phyloP scores from a whole-genome alignment of 2,797 vertebrate species.

The Petrocephalus schoutedeni region DNA sequence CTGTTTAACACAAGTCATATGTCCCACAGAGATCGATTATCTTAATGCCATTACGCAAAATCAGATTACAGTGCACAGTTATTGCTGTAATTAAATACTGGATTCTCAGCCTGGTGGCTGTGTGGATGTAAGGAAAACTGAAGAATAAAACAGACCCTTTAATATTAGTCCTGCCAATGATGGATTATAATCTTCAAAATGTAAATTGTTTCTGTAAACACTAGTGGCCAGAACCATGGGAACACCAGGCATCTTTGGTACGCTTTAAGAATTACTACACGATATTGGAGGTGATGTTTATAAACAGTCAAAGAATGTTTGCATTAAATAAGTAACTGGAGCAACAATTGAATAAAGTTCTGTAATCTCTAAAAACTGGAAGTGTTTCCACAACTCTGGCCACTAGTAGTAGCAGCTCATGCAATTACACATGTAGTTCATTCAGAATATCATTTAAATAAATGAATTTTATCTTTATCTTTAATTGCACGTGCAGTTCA shows the following conservation, averaged over 20 bases:
- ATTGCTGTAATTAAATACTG: slow-evolving; percentile 9
- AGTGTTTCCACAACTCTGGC: no score
- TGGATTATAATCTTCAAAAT: not conserved
- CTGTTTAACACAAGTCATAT: slow-evolving; percentile 17
- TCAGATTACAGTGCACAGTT: not conserved
- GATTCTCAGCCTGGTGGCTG: slow-evolving; percentile 1
- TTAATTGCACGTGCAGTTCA: not conserved
- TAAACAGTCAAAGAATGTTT: no score
- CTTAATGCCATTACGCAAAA: slow-evolving; percentile 17
- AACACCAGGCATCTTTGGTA: no score
- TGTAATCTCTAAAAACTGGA: no score
- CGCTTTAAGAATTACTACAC: no score
- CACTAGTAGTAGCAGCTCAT: not conserved
- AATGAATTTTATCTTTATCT: no score
- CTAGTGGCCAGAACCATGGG: no score
- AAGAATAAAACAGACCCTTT: not conserved
- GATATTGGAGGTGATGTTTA: no score
- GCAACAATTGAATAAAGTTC: no score
- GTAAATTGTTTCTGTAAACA: not conserved
- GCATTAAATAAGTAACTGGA: no score
- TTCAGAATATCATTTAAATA: not conserved
- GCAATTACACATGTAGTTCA: not conserved
- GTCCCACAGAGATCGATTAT: slow-evolving; percentile 10
- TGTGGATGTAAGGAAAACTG: not conserved
- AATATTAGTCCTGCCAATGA: not conserved